phyloP scores from a whole-genome alignment of 2,797 vertebrate genomes.

The Thunnus albacares region DNA sequence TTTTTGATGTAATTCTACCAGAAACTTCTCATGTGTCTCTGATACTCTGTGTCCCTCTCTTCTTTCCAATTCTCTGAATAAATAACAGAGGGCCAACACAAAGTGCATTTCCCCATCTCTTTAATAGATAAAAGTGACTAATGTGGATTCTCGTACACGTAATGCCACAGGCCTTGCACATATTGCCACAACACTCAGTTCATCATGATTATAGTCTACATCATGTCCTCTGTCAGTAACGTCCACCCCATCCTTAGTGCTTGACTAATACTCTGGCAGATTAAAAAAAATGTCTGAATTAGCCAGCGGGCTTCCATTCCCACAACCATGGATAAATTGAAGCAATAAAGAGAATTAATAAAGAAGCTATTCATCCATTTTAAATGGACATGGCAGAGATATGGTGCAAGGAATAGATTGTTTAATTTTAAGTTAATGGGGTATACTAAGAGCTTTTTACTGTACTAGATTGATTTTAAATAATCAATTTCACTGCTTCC shows the following conservation, averaged over 20 bases:
- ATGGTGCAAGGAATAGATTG: not conserved
- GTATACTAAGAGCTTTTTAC: not conserved
- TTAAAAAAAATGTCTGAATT: conserved; percentile 38
- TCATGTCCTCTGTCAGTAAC: conserved; percentile 25
- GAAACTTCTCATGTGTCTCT: conserved; percentile 41
- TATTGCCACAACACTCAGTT: conserved; percentile 30
- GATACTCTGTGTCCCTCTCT: not conserved
- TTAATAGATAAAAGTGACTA: conserved; percentile 27
- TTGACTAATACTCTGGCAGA: conserved; percentile 13
- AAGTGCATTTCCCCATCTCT: conserved; percentile 18
- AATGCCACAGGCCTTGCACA: not conserved
- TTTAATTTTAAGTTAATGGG: conserved; percentile 34
- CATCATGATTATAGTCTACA: conserved; percentile 43
- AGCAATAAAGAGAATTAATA: conserved; percentile 24
- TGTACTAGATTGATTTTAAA: conserved; percentile 18
- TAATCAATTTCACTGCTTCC: not conserved
- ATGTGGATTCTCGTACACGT: conserved; percentile 23
- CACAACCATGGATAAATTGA: conserved; percentile 3
- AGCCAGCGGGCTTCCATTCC: conserved; percentile 30
- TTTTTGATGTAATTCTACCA: conserved; percentile 33
- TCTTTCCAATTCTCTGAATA: conserved; percentile 45
- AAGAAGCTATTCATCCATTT: conserved; percentile 24
- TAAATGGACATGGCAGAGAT: conserved; percentile 21
- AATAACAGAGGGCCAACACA: conserved; percentile 44
- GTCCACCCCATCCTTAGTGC: conserved; percentile 21